Percentiles rank a stretch among this genome's conserved stretches.
Evolutionary conservation across 92 coral and sea anemone species (phyloP).

Genomic region (Micromussa lordhowensis): DNA sequence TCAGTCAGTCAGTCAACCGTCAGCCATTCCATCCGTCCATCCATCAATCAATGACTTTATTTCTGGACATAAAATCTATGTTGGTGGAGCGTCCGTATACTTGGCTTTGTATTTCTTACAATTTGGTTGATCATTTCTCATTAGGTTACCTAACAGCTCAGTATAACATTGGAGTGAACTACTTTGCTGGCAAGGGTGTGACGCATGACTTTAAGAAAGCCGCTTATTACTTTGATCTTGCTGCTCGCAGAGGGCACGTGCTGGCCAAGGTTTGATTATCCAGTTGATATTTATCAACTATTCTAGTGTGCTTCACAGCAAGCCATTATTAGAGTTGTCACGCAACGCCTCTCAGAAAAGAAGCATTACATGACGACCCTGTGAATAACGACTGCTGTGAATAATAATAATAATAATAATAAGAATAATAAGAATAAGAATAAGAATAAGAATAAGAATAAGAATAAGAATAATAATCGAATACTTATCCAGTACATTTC

Average conservation of each 20-base stretch:
- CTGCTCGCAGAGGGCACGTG: conserved; percentile 90
- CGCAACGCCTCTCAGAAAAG: not conserved
- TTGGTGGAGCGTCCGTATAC: not conserved
- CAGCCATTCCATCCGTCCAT: not conserved
- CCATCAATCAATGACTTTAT: not conserved
- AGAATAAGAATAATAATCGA: no score
- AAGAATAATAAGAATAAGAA: no score
- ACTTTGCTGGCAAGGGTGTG: conserved; percentile 94
- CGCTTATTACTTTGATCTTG: conserved; percentile 85
- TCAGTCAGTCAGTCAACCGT: not conserved
- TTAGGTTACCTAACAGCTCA: conserved; percentile 92
- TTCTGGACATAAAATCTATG: no score
- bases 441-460: no score
- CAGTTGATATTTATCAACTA: not conserved
- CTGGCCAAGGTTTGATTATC: conserved; percentile 79
- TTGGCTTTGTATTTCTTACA: not conserved
- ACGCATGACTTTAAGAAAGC: conserved; percentile 84
- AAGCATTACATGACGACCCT: not conserved
- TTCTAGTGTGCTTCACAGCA: not conserved
- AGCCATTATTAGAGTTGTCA: not conserved
- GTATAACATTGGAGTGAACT: conserved; percentile 90
- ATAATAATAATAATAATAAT: no score
- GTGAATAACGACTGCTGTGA: not conserved
- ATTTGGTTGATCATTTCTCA: not conserved
- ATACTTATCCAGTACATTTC: no score